A percentile compares a stretch with the other conserved stretches of the same genome.
Conservation (phyloP, 2,113 vertebrate species). For the Chamaetylas fuelleborni region DNA sequence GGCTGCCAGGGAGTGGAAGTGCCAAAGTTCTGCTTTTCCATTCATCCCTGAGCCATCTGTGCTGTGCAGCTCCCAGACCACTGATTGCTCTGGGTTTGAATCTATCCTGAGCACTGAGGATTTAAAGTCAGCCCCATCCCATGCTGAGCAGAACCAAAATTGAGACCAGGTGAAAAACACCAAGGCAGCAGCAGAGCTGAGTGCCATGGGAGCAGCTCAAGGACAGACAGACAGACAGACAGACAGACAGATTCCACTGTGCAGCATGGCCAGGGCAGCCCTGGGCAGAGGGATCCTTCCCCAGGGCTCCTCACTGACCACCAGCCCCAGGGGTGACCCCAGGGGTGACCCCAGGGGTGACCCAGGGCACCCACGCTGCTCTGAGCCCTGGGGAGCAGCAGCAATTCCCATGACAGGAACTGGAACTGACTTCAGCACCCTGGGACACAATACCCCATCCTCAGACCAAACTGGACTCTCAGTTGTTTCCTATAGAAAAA, state of each 20-base stretch:
- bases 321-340: fast-evolving
- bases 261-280: background rate
- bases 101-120: no score
- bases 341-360: fast-evolving
- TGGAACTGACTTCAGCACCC: background rate
- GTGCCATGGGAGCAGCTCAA: background rate
- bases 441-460: background rate
- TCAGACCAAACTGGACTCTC: background rate
- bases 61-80: background rate
- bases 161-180: background rate
- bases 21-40: fast-evolving
- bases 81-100: background rate
- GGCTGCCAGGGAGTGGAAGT: background rate
- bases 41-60: background rate
- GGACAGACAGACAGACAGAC: background rate
- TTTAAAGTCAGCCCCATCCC: background rate
- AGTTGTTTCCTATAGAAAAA: background rate
- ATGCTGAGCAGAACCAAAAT: background rate
- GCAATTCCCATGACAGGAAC: background rate
- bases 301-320: background rate
- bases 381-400: background rate
- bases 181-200: background rate
- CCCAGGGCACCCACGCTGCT: background rate
- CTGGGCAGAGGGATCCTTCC: background rate
- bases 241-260: background rate